Percentiles rank a stretch among this genome's conserved stretches.
Conservation (phyloP, 2,113 vertebrate species). For the Plecturocebus donacophilus region DNA sequence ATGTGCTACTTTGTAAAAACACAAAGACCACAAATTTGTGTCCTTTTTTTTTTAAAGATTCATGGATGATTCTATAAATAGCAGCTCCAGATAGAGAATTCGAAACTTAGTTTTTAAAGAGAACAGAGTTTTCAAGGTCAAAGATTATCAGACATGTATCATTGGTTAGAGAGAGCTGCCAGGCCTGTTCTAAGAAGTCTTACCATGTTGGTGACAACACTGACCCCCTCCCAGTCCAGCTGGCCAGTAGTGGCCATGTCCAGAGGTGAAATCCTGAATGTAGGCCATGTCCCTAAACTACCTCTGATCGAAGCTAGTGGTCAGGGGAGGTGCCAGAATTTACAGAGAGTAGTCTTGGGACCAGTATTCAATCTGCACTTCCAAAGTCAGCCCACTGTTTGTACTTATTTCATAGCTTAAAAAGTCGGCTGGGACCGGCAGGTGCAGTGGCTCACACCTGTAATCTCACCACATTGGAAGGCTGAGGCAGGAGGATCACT, state of each 20-base stretch:
- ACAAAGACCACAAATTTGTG: not conserved
- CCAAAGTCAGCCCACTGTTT: not conserved
- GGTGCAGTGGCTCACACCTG: not conserved
- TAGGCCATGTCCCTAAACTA: not conserved
- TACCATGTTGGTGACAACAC: not conserved
- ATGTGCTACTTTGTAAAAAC: not conserved
- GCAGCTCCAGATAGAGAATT: not conserved
- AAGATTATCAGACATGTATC: not conserved
- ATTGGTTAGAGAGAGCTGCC: not conserved
- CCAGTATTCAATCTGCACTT: not conserved
- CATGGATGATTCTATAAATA: not conserved
- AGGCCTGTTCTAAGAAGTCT: not conserved
- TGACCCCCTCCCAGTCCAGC: not conserved
- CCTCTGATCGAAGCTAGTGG: not conserved
- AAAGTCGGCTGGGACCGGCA: not conserved
- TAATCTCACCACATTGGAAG: not conserved
- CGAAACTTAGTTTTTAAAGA: constrained; percentile 38
- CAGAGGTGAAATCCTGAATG: not conserved
- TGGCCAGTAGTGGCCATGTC: not conserved
- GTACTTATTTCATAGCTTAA: not conserved
- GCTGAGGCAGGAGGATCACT: not conserved
- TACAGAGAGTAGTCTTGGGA: not conserved
- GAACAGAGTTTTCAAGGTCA: not conserved
- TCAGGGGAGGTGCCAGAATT: not conserved
- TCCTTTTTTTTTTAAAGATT: not conserved